Evolutionary conservation across 2,888 invertebrate species (phyloP), one percentile per base, ranked within the genome.

Genomic region (Ochlodes sylvanus): DNA sequence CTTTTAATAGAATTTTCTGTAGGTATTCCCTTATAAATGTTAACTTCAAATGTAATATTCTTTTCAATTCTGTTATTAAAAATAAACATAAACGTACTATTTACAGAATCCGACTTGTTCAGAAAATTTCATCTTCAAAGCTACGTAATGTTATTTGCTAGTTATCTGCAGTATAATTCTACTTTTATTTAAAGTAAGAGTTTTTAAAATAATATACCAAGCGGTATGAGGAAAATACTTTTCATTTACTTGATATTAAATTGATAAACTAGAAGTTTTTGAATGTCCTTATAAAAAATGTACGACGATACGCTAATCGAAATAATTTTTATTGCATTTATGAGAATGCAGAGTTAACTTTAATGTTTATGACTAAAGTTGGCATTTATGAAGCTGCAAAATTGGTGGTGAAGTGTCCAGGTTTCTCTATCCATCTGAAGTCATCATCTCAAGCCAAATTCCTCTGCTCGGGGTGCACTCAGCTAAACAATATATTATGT

Each of bases 141-240:
- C 65, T 65, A 58, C 64, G 38, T 65, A 50, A 50, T 58, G 50
- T 58, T 50, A 64, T 64, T 58, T 52, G 57, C 58, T 65, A 38
- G 65, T 52, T 65, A 65, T 58, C 65, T 65, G 57, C 57, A 58
- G 50, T 14, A 58, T 65, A n/a, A 58, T 65, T 65, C 41, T 52
- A 52, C 65, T 44, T 47, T 57, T 64, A 64, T 64, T 64, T 64
- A 57, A 55, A 41, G 63, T 55, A 17, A 47, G 6, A 50, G 12
- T 15, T 64, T 64, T 64, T 64, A 34, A 21, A 19, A 44, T 57
- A 57, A 32, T 42, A 34, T 44, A 44, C 4, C 15, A 64, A 44
- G 50, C 17, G 47, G 44, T 47, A 54, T 42, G 47, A 27, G 32
- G 55, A 64, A 64, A 57, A 47, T 21, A 44, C 12, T 47, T 57